Evolutionary conservation across 2,797 vertebrate genomes (phyloP).

Genomic region (Emys orbicularis): DNA sequence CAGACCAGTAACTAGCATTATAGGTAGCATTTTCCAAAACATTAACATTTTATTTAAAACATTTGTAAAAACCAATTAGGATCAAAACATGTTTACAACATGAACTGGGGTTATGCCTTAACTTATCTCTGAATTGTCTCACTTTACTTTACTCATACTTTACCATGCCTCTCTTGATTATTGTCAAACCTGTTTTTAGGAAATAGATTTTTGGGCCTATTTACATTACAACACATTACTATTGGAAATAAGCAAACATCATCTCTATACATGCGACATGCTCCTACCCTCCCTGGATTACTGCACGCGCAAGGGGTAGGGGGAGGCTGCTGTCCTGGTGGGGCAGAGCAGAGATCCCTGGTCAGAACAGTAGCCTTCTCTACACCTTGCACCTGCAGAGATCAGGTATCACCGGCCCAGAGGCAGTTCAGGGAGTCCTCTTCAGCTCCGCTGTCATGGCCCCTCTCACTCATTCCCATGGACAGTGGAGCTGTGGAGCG

Average conservation of each 20-base stretch:
- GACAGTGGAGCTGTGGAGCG: background rate
- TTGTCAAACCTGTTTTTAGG: background rate
- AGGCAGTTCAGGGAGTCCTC: background rate
- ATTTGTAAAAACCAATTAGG: background rate
- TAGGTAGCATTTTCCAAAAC: background rate
- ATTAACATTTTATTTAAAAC: background rate
- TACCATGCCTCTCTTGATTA: background rate
- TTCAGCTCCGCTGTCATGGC: background rate
- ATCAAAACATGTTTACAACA: background rate
- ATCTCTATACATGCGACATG: background rate
- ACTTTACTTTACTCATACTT: background rate
- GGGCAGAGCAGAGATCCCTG: too few relatives aligned
- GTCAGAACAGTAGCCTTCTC: background rate
- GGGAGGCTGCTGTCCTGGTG: background rate
- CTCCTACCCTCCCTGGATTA: background rate
- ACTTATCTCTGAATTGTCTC: background rate
- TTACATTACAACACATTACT: background rate
- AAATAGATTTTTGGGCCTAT: background rate
- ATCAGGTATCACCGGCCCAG: background rate
- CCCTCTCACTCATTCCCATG: background rate
- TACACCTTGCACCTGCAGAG: background rate
- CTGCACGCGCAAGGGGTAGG: background rate
- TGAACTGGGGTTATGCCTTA: background rate
- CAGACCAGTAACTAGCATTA: background rate
- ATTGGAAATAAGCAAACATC: background rate